Evolutionary conservation across 2,888 invertebrate species (phyloP).

Genomic region (Phania funesta): DNA sequence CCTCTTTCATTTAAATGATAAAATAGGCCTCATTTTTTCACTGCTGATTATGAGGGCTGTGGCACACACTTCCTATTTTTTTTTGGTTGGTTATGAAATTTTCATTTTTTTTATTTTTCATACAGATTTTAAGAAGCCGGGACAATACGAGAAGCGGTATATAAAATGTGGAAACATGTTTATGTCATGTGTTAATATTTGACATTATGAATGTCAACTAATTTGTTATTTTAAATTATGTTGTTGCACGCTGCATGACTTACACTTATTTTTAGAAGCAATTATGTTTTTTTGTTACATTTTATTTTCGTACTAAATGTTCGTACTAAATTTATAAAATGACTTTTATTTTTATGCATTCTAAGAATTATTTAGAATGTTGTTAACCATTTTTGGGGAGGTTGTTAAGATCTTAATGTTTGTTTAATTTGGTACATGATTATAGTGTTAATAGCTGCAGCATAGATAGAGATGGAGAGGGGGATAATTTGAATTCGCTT

Average conservation of each 20-base stretch:
- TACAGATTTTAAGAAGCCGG: background rate
- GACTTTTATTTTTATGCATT: no score
- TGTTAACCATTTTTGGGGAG: no score
- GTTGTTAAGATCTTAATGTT: no score
- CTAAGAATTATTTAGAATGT: no score
- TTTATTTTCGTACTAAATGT: background rate
- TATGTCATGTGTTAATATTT: slow-evolving; percentile 63
- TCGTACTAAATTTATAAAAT: background rate
- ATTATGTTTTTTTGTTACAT: slow-evolving; percentile 13
- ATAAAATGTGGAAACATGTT: slow-evolving; percentile 41
- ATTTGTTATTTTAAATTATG: slow-evolving; percentile 67
- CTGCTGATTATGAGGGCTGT: slow-evolving; percentile 14
- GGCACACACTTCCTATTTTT: slow-evolving; percentile 46
- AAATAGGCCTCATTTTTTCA: slow-evolving; percentile 22
- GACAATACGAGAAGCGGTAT: background rate
- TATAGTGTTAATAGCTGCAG: no score
- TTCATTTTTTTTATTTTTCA: background rate
- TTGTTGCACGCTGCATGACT: background rate
- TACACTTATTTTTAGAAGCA: slow-evolving; percentile 33
- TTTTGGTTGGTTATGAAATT: slow-evolving; percentile 29
- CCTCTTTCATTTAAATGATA: slow-evolving; percentile 7
- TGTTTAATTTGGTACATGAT: no score
- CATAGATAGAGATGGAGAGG: no score
- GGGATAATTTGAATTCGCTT: no score
- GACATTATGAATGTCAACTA: slow-evolving; percentile 68